phyloP scores from a whole-genome alignment of 2,113 vertebrate genomes.

The Geococcyx californianus region DNA sequence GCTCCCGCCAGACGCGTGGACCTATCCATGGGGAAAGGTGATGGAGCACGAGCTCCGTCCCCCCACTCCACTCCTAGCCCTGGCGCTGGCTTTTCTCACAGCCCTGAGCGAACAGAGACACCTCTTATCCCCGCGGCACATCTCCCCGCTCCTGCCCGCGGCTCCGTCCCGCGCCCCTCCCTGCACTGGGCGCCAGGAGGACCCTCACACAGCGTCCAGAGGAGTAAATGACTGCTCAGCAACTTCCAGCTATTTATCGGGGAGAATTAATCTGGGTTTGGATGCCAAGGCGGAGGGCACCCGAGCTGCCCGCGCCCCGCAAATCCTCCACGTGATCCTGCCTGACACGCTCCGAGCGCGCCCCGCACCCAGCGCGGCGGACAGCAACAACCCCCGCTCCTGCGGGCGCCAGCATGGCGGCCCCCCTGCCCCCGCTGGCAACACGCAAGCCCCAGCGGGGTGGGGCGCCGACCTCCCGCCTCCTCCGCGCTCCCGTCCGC shows the following conservation, averaged over 20 bases:
- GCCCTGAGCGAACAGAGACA: neutral
- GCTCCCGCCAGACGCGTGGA: neutral
- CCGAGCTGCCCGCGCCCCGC: neutral
- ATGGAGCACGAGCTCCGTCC: neutral
- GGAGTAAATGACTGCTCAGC: accelerated
- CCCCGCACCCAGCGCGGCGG: neutral
- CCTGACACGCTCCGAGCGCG: neutral
- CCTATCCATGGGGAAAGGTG: neutral
- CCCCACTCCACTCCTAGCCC: neutral
- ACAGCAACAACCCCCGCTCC: neutral
- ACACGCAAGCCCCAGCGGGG: too few relatives aligned
- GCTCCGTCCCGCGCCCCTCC: neutral
- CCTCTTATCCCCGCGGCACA: too few relatives aligned
- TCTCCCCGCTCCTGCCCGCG: neutral
- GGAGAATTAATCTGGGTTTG: neutral
- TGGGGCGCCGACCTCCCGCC: neutral
- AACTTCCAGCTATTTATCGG: neutral
- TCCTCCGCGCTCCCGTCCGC: too few relatives aligned
- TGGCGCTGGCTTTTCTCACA: neutral
- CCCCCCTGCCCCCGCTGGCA: neutral
- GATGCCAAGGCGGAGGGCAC: neutral
- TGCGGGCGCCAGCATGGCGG: neutral
- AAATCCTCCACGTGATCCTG: neutral
- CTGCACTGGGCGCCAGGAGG: neutral
- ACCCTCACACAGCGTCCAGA: neutral